These are phyloP conservation scores for Gnathonemus longibarbis DNA, from an alignment of 2,113 vertebrate species.

Conservation along the genomic window DNA sequence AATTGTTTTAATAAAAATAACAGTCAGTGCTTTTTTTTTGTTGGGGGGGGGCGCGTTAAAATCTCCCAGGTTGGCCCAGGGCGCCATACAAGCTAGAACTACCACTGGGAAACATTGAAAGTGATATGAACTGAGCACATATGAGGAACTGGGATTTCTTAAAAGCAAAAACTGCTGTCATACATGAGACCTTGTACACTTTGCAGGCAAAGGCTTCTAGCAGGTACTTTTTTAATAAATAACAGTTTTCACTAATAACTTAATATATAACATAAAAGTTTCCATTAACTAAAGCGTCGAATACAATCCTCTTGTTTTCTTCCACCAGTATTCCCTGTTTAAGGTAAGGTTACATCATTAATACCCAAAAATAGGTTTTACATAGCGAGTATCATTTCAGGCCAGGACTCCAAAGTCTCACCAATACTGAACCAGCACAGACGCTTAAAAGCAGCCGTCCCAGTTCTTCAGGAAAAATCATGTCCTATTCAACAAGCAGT, in stretches of 20 bases:
- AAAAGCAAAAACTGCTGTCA: background rate
- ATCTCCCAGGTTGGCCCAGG: no score
- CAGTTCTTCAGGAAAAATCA: background rate
- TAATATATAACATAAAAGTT: background rate
- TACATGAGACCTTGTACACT: background rate
- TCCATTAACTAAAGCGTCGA: background rate
- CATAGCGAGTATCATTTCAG: background rate
- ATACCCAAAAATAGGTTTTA: background rate
- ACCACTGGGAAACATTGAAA: background rate
- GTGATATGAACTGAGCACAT: background rate
- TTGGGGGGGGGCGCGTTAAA: background rate
- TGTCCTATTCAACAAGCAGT: background rate
- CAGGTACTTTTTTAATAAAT: background rate
- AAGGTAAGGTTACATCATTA: background rate
- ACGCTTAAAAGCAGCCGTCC: background rate
- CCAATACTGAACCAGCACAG: background rate
- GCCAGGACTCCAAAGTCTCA: background rate
- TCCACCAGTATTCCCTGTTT: background rate
- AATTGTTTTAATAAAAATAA: background rate
- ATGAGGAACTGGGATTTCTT: background rate
- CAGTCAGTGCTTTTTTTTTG: background rate
- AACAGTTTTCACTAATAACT: no score
- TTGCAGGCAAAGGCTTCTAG: background rate
- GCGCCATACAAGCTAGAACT: background rate
- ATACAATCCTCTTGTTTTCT: background rate